Percentiles rank a stretch among this genome's conserved stretches.
These are phyloP conservation scores for Lepus townsendii DNA, from an alignment of 2,797 vertebrate species.

Conservation along the genomic window DNA sequence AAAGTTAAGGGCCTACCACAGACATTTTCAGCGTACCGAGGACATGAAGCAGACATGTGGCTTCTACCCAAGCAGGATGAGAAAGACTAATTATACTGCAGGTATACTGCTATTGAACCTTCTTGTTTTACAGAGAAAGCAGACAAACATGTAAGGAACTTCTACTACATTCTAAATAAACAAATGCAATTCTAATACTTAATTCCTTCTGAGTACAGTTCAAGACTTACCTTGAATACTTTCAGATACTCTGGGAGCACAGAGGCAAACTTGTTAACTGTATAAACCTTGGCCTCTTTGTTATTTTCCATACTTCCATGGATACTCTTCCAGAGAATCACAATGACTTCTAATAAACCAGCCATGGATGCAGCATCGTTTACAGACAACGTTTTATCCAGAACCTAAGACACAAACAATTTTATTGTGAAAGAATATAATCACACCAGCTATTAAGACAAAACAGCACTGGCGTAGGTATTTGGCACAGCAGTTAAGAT, in stretches of 20 bases:
- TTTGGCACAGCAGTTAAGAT: too few species aligned
- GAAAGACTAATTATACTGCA: background rate
- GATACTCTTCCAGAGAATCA: slow-evolving; percentile 96
- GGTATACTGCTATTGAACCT: background rate
- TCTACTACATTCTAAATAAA: background rate
- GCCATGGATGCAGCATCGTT: slow-evolving; percentile 90
- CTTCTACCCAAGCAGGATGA: background rate
- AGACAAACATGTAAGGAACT: background rate
- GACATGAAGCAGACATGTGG: rapidly evolving
- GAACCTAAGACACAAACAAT: slow-evolving; percentile 86
- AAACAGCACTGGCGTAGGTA: too few species aligned
- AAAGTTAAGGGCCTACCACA: rapidly evolving
- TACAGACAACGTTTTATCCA: slow-evolving; percentile 90
- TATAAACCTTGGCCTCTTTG: slow-evolving; percentile 92
- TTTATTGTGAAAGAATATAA: background rate
- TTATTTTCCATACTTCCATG: slow-evolving; percentile 92
- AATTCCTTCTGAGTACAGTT: background rate
- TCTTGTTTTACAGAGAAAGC: background rate
- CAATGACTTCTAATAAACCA: slow-evolving; percentile 94
- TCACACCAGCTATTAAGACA: background rate
- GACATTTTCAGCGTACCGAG: background rate
- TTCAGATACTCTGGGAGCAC: slow-evolving; percentile 95
- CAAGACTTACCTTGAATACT: slow-evolving; percentile 92
- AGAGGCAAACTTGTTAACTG: slow-evolving; percentile 92
- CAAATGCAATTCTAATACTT: background rate